Evolutionary conservation across 53 echinoderm and acorn worm genomes (phyloP), one percentile per base, ranked within the genome.

Genomic region (Holothuria leucospilota): DNA sequence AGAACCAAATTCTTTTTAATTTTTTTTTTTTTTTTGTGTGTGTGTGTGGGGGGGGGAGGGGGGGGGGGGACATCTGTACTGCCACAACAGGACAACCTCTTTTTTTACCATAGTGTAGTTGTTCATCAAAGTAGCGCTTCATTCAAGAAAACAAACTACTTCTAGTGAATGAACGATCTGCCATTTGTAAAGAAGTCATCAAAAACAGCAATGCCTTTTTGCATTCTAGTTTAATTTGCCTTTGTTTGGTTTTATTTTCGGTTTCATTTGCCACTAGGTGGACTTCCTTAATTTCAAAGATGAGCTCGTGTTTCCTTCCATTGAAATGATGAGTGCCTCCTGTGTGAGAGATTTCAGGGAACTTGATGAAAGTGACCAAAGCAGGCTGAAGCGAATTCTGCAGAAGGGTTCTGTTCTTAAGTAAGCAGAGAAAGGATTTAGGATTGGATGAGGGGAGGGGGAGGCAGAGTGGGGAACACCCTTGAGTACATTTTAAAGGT

Each of bases 261-360:
- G n/a, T 64, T 20, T 69, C 75, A 62, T 20, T 72, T 79, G 49
- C 13, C 61, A 51, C 13, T 70, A 98, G 98, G 88, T 98, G 72
- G 95, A 98, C 62, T 98, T 98, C 77, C 82, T 91, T 16, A 90
- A 85, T 5, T 93, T 88, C 74, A 91, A 86, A 38, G 71, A 91
- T 18, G 69, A 88, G 16, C 80, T 91, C 13, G 77, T 95, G 24
- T 98, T 95, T 62, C 98, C 95, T 51, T 73, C 85, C 25, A 95
- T 98, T 26, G 84, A 92, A 64, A 87, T 93, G 13, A 86, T 78
- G 65, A 88, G 87, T 29, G 79, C 87, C 30, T 53, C 77, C 71
- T 91, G 58, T 72, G 78, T 77, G 8, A 84, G 74, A 71, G 86
- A 89, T 66, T 90, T 93, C 87, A 87, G 82, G 16, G 78, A 89